phyloP scores from a whole-genome alignment of 2,797 vertebrate species.

The Prionace glauca region DNA sequence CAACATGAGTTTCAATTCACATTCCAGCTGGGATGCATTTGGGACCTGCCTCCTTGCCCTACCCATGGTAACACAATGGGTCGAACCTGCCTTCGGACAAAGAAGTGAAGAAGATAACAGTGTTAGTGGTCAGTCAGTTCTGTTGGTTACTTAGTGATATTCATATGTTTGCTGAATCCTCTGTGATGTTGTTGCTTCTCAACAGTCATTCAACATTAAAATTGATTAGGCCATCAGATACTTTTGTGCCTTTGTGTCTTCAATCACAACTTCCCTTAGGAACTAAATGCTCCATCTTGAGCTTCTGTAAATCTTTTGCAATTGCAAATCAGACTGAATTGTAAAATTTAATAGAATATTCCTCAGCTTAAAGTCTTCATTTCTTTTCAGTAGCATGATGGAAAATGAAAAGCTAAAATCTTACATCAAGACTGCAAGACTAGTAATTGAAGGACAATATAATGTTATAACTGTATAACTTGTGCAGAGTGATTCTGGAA shows the following conservation, averaged over 20 bases:
- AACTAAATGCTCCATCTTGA: not conserved
- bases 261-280: not conserved
- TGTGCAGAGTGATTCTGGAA: not conserved
- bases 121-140: not conserved
- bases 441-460: not conserved
- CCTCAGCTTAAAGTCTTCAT: not conserved
- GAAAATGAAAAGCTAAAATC: not conserved
- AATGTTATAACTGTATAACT: not conserved
- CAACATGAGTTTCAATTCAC: no score
- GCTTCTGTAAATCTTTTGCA: not conserved
- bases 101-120: no score
- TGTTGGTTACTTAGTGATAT: not conserved
- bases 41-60: no score
- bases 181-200: not conserved
- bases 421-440: not conserved
- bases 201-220: not conserved
- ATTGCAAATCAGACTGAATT: not conserved
- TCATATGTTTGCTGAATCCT: not conserved
- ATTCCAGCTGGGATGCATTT: no score
- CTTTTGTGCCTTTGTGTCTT: not conserved
- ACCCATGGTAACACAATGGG: no score
- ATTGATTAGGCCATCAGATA: not conserved
- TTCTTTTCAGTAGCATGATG: not conserved
- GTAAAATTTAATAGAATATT: not conserved
- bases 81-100: no score